Base-by-base conservation (phyloP, 2,797 vertebrate genomes). In the Allobates femoralis region DNA sequence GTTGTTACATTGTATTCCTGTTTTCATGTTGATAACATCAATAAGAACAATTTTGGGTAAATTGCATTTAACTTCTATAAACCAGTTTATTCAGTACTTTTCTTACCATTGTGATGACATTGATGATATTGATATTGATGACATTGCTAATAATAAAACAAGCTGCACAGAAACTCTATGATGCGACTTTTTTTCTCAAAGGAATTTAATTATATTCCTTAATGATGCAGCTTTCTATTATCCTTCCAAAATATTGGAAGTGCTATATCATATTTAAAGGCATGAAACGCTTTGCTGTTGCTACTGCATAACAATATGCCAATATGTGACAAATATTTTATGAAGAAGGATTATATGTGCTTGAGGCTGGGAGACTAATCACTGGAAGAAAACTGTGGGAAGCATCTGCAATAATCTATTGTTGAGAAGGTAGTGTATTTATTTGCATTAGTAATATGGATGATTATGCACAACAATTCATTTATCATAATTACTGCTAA, bases 401-500 rank as follows among this genome's bases (percentile, higher is more conserved):
- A 87, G 67, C 76, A 87, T 87, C 81, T 84, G 76, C 75, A 79
- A 75, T 30, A 84, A 50, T 69, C n/a, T 58, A 62, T 80, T 55
- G 37, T 79, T 64, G 64, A 26, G 30, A 84, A 79, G 37, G 60
- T 55, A 80, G 64, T 62, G 53, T 80, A 84, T 87, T 83, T 84
- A 46, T 87, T 87, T 87, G 56, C 41, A 84, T 87, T 87, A 87
- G 66, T 37, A 55, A 80, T 51, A 84, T 28, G 15, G 64, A 79
- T 62, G 41, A 56, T 79, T 74, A 80, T 73, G 60, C 67, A 74
- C 30, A 78, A 79, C 64, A 84, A 80, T 74, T 71, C 86, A 84
- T 87, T 84, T 80, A 75, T 87, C 81, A 84, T 79, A 74, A 87
- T 87, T 87, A 87, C 81, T 37, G 53, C 81, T 87, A 80, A 87